These are phyloP conservation scores for Drosophila micromelanica DNA, from an alignment of 1,140 invertebrate species.

Conservation along the genomic window DNA sequence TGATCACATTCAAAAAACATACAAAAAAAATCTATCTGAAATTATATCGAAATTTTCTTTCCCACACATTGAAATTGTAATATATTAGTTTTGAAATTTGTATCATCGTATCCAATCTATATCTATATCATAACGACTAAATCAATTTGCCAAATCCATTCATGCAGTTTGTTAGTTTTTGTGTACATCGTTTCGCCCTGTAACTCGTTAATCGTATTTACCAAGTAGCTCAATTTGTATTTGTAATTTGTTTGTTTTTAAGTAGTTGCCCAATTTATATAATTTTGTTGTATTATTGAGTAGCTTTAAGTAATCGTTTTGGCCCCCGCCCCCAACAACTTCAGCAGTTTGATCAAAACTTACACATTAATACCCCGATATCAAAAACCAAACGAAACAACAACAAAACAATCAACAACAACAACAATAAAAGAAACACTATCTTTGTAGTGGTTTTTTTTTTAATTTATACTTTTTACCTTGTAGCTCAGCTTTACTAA, in stretches of 20 bases:
- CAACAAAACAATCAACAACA: conserved; percentile 33
- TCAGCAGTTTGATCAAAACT: conserved; percentile 36
- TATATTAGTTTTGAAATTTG: conserved; percentile 54
- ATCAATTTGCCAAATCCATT: conserved; percentile 36
- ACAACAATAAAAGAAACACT: conserved; percentile 31
- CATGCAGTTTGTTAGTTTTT: conserved; percentile 49
- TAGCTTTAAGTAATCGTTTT: conserved; percentile 27
- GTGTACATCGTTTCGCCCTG: conserved; percentile 41
- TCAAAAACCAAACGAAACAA: conserved; percentile 28
- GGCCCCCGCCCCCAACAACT: conserved; percentile 16
- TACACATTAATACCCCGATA: conserved; percentile 49
- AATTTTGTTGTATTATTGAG: conserved; percentile 24
- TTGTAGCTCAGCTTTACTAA: conserved; percentile 78
- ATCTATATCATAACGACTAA: conserved; percentile 22
- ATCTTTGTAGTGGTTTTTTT: conserved; percentile 35
- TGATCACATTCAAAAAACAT: conserved; percentile 42
- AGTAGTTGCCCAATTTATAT: conserved; percentile 32
- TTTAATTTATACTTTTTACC: conserved; percentile 42
- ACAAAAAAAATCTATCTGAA: conserved; percentile 7
- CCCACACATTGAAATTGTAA: conserved; percentile 44
- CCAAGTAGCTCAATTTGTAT: conserved; percentile 43
- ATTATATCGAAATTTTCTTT: conserved; percentile 35
- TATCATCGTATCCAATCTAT: conserved; percentile 37
- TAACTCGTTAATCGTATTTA: conserved; percentile 34
- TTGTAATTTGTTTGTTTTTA: conserved; percentile 51